A percentile compares a stretch with the other conserved stretches of the same genome.
Conservation (phyloP, 2,113 vertebrate genomes). For the Eretmodus cyanostictus region DNA sequence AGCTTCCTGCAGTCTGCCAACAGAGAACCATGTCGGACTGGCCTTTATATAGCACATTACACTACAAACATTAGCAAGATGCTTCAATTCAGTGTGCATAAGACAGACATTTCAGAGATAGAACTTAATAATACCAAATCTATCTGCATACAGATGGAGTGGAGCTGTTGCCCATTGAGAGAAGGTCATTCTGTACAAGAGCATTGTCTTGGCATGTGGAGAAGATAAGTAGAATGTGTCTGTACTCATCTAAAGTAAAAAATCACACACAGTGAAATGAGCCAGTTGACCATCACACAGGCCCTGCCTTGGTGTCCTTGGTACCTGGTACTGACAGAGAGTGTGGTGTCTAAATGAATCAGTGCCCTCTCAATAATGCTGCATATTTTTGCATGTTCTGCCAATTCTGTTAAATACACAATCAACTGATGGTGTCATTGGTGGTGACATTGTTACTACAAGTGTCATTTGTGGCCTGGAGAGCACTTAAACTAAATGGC, state of each 20-base stretch:
- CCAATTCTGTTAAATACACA: slow-evolving; percentile 48
- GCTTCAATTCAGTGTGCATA: background rate
- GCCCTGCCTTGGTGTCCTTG: slow-evolving; percentile 6
- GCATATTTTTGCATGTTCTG: slow-evolving; percentile 10
- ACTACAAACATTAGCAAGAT: background rate
- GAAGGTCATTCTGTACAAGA: background rate
- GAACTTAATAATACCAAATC: background rate
- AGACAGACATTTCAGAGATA: background rate
- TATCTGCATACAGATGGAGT: background rate
- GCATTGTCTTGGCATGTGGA: background rate
- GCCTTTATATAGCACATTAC: background rate
- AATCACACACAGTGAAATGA: background rate
- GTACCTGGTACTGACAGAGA: slow-evolving; percentile 12
- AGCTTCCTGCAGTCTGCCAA: background rate
- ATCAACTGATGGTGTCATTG: slow-evolving; percentile 56
- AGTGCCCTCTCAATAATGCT: background rate
- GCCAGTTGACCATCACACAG: background rate
- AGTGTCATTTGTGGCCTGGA: slow-evolving; percentile 56
- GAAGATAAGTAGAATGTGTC: background rate
- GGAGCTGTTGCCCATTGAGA: background rate
- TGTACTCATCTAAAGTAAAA: background rate
- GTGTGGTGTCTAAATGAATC: background rate
- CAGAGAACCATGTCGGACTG: background rate
- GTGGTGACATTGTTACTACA: slow-evolving; percentile 59
- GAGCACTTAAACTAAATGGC: slow-evolving; percentile 63